Evolutionary conservation across 2,797 vertebrate species (phyloP).

Genomic region (Aulostomus chinensis): DNA sequence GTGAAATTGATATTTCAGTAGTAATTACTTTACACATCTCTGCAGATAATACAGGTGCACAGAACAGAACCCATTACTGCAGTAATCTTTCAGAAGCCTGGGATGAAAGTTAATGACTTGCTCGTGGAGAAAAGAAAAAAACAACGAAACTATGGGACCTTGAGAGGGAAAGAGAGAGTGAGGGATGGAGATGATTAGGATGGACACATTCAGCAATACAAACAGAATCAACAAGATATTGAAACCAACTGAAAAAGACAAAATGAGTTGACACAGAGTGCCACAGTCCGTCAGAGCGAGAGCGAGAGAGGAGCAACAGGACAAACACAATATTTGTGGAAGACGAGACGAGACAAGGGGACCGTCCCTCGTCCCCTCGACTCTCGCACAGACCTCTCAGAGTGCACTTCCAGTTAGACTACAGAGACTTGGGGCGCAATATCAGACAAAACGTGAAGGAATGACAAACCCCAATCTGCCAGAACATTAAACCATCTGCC

Average conservation of each 20-base stretch:
- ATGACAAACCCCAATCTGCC: no score
- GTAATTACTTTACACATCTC: conserved; percentile 59
- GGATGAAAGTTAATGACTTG: conserved; percentile 60
- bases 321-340: no score
- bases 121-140: conserved; percentile 35
- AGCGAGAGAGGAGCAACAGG: no score
- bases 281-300: no score
- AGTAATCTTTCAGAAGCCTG: conserved; percentile 49
- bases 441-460: no score
- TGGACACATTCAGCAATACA: conserved; percentile 43
- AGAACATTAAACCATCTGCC: no score
- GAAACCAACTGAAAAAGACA: conserved; percentile 11
- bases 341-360: no score
- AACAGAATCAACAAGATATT: conserved; percentile 32
- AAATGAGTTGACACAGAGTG: conserved; percentile 21
- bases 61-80: conserved; percentile 51
- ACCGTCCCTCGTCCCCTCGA: no score
- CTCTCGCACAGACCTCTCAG: no score
- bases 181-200: conserved; percentile 47
- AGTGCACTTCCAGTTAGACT: no score
- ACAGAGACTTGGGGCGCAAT: no score
- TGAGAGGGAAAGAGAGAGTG: conserved; percentile 38
- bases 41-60: conserved; percentile 40
- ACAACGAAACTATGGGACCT: conserved; percentile 22
- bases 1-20: conserved; percentile 45